Percentiles rank a stretch among this genome's conserved stretches.
These are phyloP conservation scores for Orycteropus afer DNA, from an alignment of 2,113 vertebrate species.

Conservation along the genomic window DNA sequence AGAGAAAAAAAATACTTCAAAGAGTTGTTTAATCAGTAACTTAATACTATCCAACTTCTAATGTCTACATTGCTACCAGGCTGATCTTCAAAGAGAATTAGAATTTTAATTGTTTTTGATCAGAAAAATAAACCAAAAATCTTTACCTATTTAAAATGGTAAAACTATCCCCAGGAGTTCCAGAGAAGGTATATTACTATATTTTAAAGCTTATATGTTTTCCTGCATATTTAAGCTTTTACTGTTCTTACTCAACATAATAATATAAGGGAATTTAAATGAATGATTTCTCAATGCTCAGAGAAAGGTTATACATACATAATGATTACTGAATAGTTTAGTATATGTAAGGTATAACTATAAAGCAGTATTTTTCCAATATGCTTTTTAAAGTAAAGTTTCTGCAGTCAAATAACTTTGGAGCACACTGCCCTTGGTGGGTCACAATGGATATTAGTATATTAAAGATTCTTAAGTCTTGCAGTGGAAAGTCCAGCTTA, in stretches of 20 bases:
- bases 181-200: neutral
- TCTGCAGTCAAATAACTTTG: neutral
- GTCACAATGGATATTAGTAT: neutral
- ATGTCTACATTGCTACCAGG: neutral
- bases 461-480: slow-evolving; percentile 43
- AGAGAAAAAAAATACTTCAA: neutral
- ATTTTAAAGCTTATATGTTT: slow-evolving; percentile 20
- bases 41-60: neutral
- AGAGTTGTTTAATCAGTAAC: neutral
- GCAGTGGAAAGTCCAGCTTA: neutral
- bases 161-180: neutral
- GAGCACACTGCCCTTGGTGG: neutral
- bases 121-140: slow-evolving; percentile 17
- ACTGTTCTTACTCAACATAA: slow-evolving; percentile 31
- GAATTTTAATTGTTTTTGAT: slow-evolving; percentile 52
- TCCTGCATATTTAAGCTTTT: neutral
- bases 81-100: slow-evolving; percentile 18
- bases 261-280: neutral
- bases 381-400: neutral
- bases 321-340: neutral
- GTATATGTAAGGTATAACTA: neutral
- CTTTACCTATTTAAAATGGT: slow-evolving; percentile 26
- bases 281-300: neutral
- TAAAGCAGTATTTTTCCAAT: slow-evolving; percentile 24
- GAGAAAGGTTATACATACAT: neutral